Percentiles rank a stretch among this genome's conserved stretches.
Conservation (phyloP, 2,113 vertebrate species). For the Hyla sarda region DNA sequence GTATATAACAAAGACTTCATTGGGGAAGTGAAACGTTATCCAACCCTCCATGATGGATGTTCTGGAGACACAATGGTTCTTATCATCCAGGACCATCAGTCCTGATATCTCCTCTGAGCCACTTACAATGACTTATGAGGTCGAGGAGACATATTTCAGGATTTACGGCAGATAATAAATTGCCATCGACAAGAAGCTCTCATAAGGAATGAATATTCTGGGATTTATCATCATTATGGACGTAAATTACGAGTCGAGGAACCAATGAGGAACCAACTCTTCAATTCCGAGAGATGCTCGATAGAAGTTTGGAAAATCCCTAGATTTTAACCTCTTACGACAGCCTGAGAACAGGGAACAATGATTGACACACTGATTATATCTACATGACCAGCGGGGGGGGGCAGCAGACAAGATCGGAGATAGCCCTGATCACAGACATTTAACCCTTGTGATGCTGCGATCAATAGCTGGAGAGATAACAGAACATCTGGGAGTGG, state of each 20-base stretch:
- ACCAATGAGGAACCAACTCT: not conserved
- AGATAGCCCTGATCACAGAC: not conserved
- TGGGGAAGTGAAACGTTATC: not conserved
- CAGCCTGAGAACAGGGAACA: no score
- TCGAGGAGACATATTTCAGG: not conserved
- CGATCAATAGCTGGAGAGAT: no score
- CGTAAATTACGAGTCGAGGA: not conserved
- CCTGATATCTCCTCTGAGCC: not conserved
- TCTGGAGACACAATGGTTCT: not conserved
- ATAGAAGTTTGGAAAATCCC: not conserved
- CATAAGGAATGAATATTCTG: not conserved
- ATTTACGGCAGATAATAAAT: slow-evolving; percentile 3
- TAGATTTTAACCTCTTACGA: not conserved
- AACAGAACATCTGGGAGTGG: no score
- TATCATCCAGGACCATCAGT: not conserved
- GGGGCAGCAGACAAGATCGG: no score
- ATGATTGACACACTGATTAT: no score
- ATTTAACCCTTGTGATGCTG: no score
- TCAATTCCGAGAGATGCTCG: not conserved
- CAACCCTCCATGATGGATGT: not conserved
- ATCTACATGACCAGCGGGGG: no score
- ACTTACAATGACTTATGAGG: not conserved
- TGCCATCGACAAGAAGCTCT: not conserved
- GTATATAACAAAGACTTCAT: no score
- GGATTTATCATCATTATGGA: not conserved